phyloP scores from a whole-genome alignment of 2,888 invertebrate genomes.

The Aleiodes testaceus region DNA sequence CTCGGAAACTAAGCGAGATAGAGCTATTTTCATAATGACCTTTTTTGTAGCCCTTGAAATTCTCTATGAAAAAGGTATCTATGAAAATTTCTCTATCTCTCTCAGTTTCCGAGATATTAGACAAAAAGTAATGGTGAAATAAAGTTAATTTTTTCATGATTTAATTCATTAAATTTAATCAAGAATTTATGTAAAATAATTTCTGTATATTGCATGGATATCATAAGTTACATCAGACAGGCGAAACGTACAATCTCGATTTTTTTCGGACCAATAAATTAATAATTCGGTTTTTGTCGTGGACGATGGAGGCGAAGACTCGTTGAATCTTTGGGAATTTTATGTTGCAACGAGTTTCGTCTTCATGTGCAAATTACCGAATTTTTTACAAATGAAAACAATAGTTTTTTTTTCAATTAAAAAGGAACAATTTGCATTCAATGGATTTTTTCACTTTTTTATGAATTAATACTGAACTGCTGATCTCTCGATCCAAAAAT shows the following conservation, averaged over 20 bases:
- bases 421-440: no score
- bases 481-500: slow-evolving; percentile 53
- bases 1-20: no score
- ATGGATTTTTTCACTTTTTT: slow-evolving; percentile 1
- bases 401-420: not conserved
- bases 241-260: slow-evolving; percentile 17
- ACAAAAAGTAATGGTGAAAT: no score
- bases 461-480: slow-evolving; percentile 64
- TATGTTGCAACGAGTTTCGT: not conserved
- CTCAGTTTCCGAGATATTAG: no score
- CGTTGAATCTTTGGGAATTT: not conserved
- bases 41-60: no score
- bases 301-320: slow-evolving; percentile 26
- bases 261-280: not conserved
- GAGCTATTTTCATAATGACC: no score
- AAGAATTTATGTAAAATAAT: slow-evolving; percentile 33
- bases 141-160: no score
- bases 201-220: slow-evolving; percentile 29
- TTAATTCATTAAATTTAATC: slow-evolving; percentile 20
- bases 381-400: not conserved
- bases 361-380: slow-evolving; percentile 2
- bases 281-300: slow-evolving; percentile 29
- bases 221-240: slow-evolving; percentile 24
- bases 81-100: no score
- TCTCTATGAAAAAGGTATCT: no score